Percentiles rank a stretch among this genome's conserved stretches.
These are phyloP conservation scores for Marmota flaviventris DNA, from an alignment of 2,113 vertebrate species.

Conservation along the genomic window DNA sequence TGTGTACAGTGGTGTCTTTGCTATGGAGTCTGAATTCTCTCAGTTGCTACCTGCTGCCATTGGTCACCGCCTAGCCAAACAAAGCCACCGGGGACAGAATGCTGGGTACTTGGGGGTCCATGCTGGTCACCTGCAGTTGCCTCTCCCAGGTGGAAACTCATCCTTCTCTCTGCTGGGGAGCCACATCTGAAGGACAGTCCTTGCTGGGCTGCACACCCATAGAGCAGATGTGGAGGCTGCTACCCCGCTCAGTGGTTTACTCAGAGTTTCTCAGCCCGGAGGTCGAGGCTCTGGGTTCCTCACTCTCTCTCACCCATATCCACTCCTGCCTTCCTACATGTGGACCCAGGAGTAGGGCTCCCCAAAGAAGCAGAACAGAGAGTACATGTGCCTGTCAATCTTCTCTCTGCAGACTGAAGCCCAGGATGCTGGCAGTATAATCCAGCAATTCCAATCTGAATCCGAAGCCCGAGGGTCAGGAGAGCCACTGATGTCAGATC, in stretches of 20 bases:
- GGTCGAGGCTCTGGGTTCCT: too few relatives aligned
- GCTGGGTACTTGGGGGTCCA: fast-evolving
- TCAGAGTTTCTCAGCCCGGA: background rate
- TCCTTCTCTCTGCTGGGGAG: background rate
- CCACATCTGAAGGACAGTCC: fast-evolving
- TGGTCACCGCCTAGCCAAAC: fast-evolving
- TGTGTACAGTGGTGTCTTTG: too few relatives aligned
- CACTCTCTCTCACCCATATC: too few relatives aligned
- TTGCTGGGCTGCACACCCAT: fast-evolving
- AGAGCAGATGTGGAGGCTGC: background rate
- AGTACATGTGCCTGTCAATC: fast-evolving
- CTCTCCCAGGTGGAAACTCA: too few relatives aligned
- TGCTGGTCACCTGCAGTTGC: fast-evolving
- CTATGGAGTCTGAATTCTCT: background rate
- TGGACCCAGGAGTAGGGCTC: too few relatives aligned
- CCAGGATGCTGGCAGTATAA: fast-evolving
- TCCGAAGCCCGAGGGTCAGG: fast-evolving
- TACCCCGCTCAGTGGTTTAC: fast-evolving
- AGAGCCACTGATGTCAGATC: background rate
- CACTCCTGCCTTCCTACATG: fast-evolving
- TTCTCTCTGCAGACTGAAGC: too few relatives aligned
- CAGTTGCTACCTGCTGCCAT: background rate
- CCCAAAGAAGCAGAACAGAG: background rate
- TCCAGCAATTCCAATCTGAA: background rate
- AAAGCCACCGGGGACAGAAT: background rate